phyloP scores from a whole-genome alignment of 2,113 vertebrate species.

The Laticauda laticaudata region DNA sequence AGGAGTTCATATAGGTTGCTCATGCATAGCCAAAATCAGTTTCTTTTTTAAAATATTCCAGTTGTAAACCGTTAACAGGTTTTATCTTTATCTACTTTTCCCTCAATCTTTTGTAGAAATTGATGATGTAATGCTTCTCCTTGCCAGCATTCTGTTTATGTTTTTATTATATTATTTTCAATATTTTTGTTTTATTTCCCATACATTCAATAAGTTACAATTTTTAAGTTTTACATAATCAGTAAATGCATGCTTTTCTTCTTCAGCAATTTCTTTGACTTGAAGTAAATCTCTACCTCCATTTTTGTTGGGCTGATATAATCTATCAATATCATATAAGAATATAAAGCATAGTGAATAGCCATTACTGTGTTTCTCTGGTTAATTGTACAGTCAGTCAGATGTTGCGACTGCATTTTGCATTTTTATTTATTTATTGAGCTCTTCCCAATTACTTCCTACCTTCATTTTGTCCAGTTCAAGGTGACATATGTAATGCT shows the following conservation, averaged over 20 bases:
- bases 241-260: neutral
- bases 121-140: neutral
- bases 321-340: neutral
- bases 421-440: neutral
- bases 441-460: neutral
- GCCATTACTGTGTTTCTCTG: neutral
- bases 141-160: neutral
- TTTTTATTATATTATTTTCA: neutral
- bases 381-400: neutral
- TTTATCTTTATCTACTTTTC: too few relatives aligned
- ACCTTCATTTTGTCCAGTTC: neutral
- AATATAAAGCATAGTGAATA: neutral
- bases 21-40: too few relatives aligned
- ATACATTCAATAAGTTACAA: neutral
- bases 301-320: neutral
- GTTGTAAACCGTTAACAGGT: too few relatives aligned
- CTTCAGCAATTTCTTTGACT: neutral
- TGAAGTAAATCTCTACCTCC: neutral
- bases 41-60: too few relatives aligned
- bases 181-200: neutral
- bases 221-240: neutral
- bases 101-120: too few relatives aligned
- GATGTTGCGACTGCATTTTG: neutral
- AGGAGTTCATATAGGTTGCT: too few relatives aligned
- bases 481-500: neutral